These are phyloP conservation scores for Labeo catla DNA, from an alignment of 2,113 vertebrate species.

Conservation along the genomic window DNA sequence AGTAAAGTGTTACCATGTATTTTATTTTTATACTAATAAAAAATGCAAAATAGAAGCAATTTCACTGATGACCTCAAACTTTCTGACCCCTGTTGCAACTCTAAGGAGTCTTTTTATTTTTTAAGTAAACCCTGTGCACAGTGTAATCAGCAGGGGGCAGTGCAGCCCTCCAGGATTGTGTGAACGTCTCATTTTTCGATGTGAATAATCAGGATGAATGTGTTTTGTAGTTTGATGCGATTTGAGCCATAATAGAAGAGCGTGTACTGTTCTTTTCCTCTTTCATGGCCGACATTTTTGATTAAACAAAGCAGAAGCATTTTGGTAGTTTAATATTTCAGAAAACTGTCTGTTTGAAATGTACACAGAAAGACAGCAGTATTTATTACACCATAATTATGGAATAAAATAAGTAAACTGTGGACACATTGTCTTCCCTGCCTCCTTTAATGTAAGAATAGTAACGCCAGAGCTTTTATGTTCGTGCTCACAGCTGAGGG, in stretches of 20 bases:
- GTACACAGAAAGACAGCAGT: background rate
- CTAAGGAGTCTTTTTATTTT: background rate
- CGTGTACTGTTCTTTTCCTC: background rate
- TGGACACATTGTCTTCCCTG: background rate
- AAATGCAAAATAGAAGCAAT: background rate
- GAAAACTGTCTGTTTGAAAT: background rate
- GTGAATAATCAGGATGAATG: background rate
- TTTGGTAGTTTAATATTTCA: background rate
- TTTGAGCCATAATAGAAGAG: background rate
- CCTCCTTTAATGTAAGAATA: background rate
- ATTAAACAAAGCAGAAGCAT: background rate
- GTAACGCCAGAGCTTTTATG: background rate
- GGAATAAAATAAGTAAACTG: background rate
- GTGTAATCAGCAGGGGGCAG: conserved; percentile 57
- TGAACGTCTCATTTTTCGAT: background rate
- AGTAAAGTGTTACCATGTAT: no score
- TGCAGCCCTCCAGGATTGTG: conserved; percentile 10
- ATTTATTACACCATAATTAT: background rate
- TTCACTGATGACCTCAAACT: background rate
- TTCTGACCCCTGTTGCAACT: background rate
- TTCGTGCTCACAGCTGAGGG: background rate
- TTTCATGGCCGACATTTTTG: background rate
- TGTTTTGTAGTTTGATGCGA: background rate
- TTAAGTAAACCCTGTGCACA: background rate
- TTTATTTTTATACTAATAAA: background rate